Conservation (phyloP, 2,797 vertebrate genomes). For the Ataeniobius toweri region DNA sequence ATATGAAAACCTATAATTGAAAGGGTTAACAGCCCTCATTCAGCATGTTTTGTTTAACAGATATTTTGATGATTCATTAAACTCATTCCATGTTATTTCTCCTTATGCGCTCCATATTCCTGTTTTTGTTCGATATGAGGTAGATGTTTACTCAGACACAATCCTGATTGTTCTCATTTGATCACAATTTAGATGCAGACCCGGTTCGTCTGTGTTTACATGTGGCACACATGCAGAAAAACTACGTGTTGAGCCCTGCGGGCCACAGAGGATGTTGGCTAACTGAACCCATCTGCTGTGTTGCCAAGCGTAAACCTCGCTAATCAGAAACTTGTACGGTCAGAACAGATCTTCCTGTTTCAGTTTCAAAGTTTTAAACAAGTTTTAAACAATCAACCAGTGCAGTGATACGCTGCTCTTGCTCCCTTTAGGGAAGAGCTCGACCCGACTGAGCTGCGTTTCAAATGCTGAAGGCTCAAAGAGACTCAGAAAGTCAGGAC, state of each 20-base stretch:
- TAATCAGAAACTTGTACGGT: slow-evolving; percentile 41
- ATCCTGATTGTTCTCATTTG: slow-evolving; percentile 31
- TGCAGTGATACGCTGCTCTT: neutral
- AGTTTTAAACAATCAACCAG: neutral
- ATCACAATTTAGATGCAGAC: slow-evolving; percentile 33
- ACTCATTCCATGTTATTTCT: neutral
- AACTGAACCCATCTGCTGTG: slow-evolving; percentile 58
- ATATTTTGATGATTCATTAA: neutral
- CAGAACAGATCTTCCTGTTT: slow-evolving; percentile 24
- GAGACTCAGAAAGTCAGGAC: neutral
- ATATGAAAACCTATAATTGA: neutral
- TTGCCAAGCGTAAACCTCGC: slow-evolving; percentile 23
- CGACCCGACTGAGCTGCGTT: neutral
- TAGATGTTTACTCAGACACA: slow-evolving; percentile 2
- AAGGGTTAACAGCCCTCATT: neutral
- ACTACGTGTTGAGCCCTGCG: slow-evolving; percentile 44
- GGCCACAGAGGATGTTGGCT: slow-evolving; percentile 59
- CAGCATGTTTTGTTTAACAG: neutral
- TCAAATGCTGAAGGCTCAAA: neutral
- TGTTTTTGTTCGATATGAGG: slow-evolving; percentile 6
- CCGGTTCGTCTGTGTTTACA: slow-evolving; percentile 59
- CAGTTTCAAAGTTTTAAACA: neutral
- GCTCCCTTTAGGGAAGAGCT: slow-evolving; percentile 1
- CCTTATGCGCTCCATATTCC: neutral
- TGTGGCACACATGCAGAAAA: slow-evolving; percentile 50